Base-by-base conservation (phyloP, 2,888 invertebrate species). In the Cryptus viduatorius region DNA sequence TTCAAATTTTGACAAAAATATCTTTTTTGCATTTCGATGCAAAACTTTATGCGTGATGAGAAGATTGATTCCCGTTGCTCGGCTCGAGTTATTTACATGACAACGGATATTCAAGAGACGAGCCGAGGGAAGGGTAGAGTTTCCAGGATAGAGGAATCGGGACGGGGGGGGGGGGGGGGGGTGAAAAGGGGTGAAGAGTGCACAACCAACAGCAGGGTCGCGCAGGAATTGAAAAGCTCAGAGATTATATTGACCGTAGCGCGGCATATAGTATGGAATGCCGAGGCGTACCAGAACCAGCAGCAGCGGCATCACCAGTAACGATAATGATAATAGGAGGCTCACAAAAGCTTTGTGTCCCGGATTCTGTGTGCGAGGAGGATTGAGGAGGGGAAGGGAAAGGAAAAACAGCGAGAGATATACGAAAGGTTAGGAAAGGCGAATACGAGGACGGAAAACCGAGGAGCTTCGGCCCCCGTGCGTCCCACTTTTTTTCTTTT, bases 241-340 rank as follows among this genome's bases (percentile, higher is more conserved):
- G 69, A 85, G 83, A 83, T 86, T 79, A 75, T 79, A 86, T 86
- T 85, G 86, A 83, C 85, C 81, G 81, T 79, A 46, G 77, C 53
- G 69, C 16, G 50, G 75, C 42, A 46, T 24, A 69, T 56, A 56
- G 81, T 8, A 56, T 4, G 37, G 56, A 48, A 69, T 53, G 68
- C 24, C 65, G 71, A 46, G 59, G 42, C 69, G 46, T 19, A 31
- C 69, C 56, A 83, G 69, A n/a, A 46, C 68, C 50, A 53, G 12
- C 59, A 56, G 56, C 56, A 19, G 12, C 56, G 24, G 61, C 79
- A 83, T 79, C 48, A 44, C 59, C 59, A 48, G 53, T 77, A 78
- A 84, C 77, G 79, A 82, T 84, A 84, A 86, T 76, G 83, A 79
- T 85, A 81, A 82, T 86, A 80, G 69, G 69, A 82, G 65, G 61